Evolutionary conservation across 2,113 vertebrate genomes (phyloP), one percentile per base, ranked within the genome.

Genomic region (Lagopus muta): DNA sequence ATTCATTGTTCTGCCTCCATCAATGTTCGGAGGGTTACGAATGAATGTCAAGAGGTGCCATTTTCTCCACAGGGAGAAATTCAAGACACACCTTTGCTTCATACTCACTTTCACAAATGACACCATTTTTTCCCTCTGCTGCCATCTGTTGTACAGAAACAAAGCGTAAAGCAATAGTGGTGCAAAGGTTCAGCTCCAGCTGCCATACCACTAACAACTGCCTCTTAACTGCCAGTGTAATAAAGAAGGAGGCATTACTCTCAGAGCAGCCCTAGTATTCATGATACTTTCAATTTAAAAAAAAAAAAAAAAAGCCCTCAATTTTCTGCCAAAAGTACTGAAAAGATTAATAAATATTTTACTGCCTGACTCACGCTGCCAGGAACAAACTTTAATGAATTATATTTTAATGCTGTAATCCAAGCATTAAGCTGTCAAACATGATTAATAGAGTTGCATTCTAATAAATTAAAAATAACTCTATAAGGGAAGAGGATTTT

Each of bases 331-430:
- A 86, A 69, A 97, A 96, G 64, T 89, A 38, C 10, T 96, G 84
- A 94, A 95, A 96, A 67, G 27, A 95, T 87, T 96, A 95, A 97
- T 96, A 97, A 98, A 97, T 97, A 96, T 96, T 97, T 95, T 94
- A 91, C 73, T 96, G 70, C 25, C 60, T 96, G 90, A 94, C 81
- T 96, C 88, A 96, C 6, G 8, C 13, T 96, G 86, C 87, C 87
- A 96, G 71, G 83, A 97, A 97, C 50, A 96, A 78, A 96, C 95
- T 97, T 97, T 97, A 96, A 97, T 97, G 92, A 92, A 93, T 96
- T 96, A 91, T 50, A 93, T 91, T 90, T 97, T 95, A 88, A 96
- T 97, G 58, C 43, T 95, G n/a, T 60, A 95, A 92, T 89, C 74
- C 82, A 95, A 96, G 89, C 86, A 93, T 91, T 95, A 94, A 97